phyloP scores from a whole-genome alignment of 2,113 vertebrate species.

The Sterrhoptilus dennistouni region DNA sequence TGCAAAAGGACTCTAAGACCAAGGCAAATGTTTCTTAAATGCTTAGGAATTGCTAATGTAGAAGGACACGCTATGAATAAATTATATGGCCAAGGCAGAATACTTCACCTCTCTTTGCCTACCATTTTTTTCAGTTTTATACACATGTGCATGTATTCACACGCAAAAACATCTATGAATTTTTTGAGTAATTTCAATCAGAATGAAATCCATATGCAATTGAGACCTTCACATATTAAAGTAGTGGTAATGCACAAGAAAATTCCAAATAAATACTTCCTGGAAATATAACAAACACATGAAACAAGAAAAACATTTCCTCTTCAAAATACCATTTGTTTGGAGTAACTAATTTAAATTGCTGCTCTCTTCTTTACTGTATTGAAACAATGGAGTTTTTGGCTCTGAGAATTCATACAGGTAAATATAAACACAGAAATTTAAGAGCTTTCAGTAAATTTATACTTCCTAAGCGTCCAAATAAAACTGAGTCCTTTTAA shows the following conservation, averaged over 20 bases:
- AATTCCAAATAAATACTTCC: background rate
- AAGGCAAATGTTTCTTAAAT: background rate
- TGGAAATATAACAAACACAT: background rate
- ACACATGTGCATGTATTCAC: background rate
- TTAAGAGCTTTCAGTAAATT: background rate
- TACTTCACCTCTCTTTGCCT: background rate
- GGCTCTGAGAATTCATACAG: background rate
- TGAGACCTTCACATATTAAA: background rate
- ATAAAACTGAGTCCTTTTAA: background rate
- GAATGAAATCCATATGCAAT: background rate
- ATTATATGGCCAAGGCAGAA: background rate
- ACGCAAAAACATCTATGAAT: background rate
- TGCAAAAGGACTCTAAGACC: background rate
- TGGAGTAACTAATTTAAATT: background rate
- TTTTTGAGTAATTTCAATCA: background rate
- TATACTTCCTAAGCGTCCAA: background rate
- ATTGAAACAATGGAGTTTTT: background rate
- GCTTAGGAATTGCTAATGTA: background rate
- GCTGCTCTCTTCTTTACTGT: fast-evolving
- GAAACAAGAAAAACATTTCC: background rate
- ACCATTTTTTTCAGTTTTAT: background rate
- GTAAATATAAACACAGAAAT: background rate
- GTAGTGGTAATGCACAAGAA: background rate
- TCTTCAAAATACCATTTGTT: background rate
- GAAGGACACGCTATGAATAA: background rate